Percentiles rank a stretch among this genome's conserved stretches.
These are phyloP conservation scores for Pempheris klunzingeri DNA, from an alignment of 2,797 vertebrate species.

Conservation along the genomic window DNA sequence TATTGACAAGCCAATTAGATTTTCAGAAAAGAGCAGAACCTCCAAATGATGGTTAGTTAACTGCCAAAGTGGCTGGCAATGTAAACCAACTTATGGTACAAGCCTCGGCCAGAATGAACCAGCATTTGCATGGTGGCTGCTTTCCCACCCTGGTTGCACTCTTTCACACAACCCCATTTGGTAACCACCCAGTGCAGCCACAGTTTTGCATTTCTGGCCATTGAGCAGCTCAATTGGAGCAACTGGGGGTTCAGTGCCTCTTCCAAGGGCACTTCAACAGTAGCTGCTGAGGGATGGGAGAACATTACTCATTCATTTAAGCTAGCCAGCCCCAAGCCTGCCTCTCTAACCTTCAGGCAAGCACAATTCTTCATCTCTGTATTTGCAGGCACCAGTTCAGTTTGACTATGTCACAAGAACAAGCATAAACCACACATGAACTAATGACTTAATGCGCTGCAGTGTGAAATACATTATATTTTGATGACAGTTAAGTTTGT, in stretches of 20 bases:
- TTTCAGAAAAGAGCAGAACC: constrained; percentile 26
- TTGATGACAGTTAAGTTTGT: constrained; percentile 50
- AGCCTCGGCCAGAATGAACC: constrained; percentile 50
- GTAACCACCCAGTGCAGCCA: constrained; percentile 62
- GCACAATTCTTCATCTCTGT: constrained; percentile 53
- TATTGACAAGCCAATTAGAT: constrained; percentile 20
- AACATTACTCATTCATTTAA: constrained; percentile 76
- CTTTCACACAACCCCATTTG: constrained; percentile 68
- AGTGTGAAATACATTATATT: constrained; percentile 38
- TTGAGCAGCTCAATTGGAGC: constrained; percentile 71
- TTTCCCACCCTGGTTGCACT: constrained; percentile 53
- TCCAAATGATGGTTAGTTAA: constrained; percentile 57
- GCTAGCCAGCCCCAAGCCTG: constrained; percentile 46
- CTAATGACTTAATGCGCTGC: constrained; percentile 52
- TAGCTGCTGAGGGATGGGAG: constrained; percentile 64
- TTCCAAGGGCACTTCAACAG: constrained; percentile 76
- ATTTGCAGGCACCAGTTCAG: constrained; percentile 31
- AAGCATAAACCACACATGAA: constrained; percentile 22
- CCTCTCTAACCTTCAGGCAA: constrained; percentile 64
- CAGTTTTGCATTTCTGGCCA: constrained; percentile 76
- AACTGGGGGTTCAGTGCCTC: constrained; percentile 69
- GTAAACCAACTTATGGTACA: constrained; percentile 48
- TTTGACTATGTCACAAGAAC: constrained; percentile 32
- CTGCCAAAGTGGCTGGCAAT: constrained; percentile 63
- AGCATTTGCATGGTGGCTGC: constrained; percentile 55